Base-by-base conservation (phyloP, 2,888 invertebrate species). In the Scaptomyza reducta region DNA sequence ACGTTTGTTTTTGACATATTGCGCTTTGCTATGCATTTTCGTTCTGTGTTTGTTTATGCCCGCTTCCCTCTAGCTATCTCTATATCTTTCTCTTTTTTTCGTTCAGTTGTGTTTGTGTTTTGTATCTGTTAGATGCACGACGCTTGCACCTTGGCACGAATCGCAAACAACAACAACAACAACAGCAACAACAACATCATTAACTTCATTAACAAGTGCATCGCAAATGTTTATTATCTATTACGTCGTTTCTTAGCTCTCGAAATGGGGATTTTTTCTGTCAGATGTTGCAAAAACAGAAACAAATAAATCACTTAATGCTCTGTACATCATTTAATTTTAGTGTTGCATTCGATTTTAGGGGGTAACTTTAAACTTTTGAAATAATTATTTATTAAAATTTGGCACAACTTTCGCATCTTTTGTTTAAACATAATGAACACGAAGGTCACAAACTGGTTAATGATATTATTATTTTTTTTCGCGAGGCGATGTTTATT, bases 121-220 rank as follows among this genome's bases (percentile, higher is more conserved):
- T 63, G 66, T 73, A 65, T 70, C 73, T 84, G 56, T 66, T 78
- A 65, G 72, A 76, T 82, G 79, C 68, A 73, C 71, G 61, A 61
- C 57, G 60, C 63, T 75, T 63, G 79, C 72, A 86, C 87, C 82
- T 86, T 83, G 80, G 76, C 82, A 83, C 71, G 70, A 75, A 86
- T 86, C 68, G 51, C 75, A 49, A 3, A 45, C 25, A 44, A 42
- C n/a, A 45, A 16, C 6, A 27, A 75, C 59, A 72, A 71, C 58
- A 72, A 16, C 6, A 27, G 71, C 59, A 72, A 71, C 58, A 72
- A 71, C 53, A 77, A 78, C 66, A 73, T 83, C 69, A 78, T 83
- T 69, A 81, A 84, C 85, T 77, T 87, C 70, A 87, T 84, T 83
- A 79, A 66, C 85, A 71, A 81, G 69, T 87, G 85, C 73, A 87